Conservation (phyloP, 1,140 invertebrate genomes). For the Orussus abietinus region DNA sequence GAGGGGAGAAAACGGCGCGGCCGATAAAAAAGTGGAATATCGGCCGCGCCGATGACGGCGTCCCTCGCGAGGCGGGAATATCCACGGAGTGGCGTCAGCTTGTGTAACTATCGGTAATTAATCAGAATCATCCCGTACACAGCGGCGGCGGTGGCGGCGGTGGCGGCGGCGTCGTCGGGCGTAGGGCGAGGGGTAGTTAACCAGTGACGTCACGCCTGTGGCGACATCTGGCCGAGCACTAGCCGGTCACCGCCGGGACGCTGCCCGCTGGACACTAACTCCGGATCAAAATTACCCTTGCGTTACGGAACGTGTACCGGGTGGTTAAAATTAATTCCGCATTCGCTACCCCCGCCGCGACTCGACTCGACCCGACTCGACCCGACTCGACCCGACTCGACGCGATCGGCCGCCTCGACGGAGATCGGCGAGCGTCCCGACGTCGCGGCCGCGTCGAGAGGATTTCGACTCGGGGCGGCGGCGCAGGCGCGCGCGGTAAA, state of each 20-base stretch:
- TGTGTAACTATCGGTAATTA: slow-evolving; percentile 54
- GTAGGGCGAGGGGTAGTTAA: slow-evolving; percentile 42
- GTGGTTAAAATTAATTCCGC: slow-evolving; percentile 49
- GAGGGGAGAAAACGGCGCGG: too few relatives aligned
- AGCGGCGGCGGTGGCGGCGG: slow-evolving; percentile 6
- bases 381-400: neutral
- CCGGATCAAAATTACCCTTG: slow-evolving; percentile 46
- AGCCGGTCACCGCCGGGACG: too few relatives aligned
- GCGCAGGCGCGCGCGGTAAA: slow-evolving; percentile 21
- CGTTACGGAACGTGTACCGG: slow-evolving; percentile 28
- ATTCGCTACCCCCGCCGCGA: slow-evolving; percentile 28
- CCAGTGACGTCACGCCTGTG: slow-evolving; percentile 53
- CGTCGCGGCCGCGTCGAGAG: slow-evolving; percentile 6
- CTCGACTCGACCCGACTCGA: neutral
- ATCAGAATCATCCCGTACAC: slow-evolving; percentile 53
- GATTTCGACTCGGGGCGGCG: neutral
- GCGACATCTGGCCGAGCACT: slow-evolving; percentile 50
- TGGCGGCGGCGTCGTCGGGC: slow-evolving; percentile 21
- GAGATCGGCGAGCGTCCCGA: neutral
- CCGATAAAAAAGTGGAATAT: too few relatives aligned
- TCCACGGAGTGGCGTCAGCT: slow-evolving; percentile 45
- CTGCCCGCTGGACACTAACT: slow-evolving; percentile 31
- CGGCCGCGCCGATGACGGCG: slow-evolving; percentile 20
- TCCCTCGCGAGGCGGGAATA: slow-evolving; percentile 26
- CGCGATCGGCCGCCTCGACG: neutral